A percentile compares a stretch with the other conserved stretches of the same genome.
phyloP scores from a whole-genome alignment of 1,140 invertebrate genomes.

The Euura saliciscinereae region DNA sequence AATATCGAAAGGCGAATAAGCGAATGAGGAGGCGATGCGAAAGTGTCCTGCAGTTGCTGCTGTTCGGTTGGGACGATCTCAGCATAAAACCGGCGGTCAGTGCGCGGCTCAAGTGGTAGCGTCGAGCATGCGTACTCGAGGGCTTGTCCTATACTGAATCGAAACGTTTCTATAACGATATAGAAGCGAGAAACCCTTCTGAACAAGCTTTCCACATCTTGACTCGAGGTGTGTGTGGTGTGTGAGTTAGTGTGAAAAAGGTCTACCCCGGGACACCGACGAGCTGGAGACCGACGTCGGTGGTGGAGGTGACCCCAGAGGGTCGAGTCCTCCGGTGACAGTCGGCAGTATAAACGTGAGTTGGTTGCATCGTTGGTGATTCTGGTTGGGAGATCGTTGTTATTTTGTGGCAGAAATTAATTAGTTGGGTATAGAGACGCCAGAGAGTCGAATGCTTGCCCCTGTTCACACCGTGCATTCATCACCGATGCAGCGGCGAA shows the following conservation, averaged over 20 bases:
- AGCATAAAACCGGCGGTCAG: constrained; percentile 38
- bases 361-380: constrained; percentile 12
- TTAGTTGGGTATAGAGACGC: no score
- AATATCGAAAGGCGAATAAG: background rate
- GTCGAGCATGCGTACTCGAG: constrained; percentile 35
- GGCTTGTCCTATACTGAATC: no score
- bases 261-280: constrained; percentile 27
- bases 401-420: no score
- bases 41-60: constrained; percentile 12
- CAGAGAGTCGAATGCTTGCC: no score
- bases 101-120: constrained; percentile 28
- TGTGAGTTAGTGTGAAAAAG: background rate
- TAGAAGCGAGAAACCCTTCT: no score
- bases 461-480: no score
- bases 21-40: constrained; percentile 9
- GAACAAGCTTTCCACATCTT: background rate
- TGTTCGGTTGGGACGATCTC: no score
- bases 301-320: constrained; percentile 45
- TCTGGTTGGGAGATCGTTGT: background rate
- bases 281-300: constrained; percentile 55
- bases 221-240: background rate
- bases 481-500: no score
- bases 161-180: no score
- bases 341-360: constrained; percentile 56
- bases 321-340: constrained; percentile 49